Conservation (phyloP, 2,113 vertebrate genomes). For the Chitala chitala region DNA sequence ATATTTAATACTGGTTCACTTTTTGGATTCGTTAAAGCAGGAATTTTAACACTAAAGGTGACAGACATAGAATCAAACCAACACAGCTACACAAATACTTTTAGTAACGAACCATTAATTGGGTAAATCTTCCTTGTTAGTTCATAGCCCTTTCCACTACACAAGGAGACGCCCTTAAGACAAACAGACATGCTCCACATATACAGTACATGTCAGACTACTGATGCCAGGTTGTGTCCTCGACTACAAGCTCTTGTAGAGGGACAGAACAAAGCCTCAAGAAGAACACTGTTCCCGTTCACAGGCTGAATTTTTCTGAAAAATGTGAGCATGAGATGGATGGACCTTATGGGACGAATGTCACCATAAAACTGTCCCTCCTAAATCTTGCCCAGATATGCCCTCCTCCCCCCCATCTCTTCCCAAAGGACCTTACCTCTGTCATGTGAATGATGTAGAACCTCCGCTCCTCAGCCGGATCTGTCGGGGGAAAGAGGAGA, state of each 20-base stretch:
- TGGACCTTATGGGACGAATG: neutral
- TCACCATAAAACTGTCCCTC: neutral
- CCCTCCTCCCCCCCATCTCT: neutral
- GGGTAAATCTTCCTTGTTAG: too few relatives aligned
- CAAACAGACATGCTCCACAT: neutral
- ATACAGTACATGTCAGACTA: neutral
- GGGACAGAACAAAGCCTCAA: too few relatives aligned
- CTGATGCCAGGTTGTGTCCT: neutral
- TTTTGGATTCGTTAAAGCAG: too few relatives aligned
- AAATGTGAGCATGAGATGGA: neutral
- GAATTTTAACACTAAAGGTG: too few relatives aligned
- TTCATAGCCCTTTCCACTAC: too few relatives aligned
- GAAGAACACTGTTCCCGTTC: neutral
- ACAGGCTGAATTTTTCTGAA: neutral
- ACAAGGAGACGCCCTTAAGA: neutral
- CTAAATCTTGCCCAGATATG: neutral
- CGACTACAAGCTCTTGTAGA: neutral
- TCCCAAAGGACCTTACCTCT: conserved; percentile 48
- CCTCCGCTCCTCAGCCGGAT: conserved; percentile 64
- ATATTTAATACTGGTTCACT: too few relatives aligned
- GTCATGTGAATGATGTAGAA: conserved; percentile 71
- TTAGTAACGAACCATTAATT: too few relatives aligned
- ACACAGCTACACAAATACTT: neutral
- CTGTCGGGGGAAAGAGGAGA: conserved; percentile 27
- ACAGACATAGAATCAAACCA: neutral